Conservation (phyloP, 1,140 invertebrate genomes). For the Micrasema minimum region DNA sequence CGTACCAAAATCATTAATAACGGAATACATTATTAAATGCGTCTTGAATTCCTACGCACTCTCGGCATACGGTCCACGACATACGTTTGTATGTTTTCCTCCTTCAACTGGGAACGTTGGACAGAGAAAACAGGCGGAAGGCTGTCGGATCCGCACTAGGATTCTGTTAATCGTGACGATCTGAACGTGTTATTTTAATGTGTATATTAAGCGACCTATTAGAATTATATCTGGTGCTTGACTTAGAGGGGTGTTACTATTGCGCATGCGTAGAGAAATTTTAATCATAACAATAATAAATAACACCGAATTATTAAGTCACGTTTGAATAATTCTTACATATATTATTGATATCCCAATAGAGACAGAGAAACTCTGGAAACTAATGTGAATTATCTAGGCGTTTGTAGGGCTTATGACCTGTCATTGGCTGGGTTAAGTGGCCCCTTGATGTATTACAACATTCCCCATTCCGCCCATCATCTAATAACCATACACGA, state of each 20-base stretch:
- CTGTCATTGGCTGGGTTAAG: no score
- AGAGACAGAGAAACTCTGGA: no score
- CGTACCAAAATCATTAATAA: conserved; percentile 54
- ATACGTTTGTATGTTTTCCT: background rate
- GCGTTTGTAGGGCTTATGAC: no score
- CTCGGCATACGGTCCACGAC: background rate
- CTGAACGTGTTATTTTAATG: conserved; percentile 43
- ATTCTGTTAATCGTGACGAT: conserved; percentile 17
- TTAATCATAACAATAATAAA: no score
- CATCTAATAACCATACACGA: no score
- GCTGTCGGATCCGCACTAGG: conserved; percentile 30
- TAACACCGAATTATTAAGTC: no score
- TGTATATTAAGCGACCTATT: conserved; percentile 42
- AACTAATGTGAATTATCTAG: no score
- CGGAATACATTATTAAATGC: conserved; percentile 44
- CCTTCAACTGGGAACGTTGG: background rate
- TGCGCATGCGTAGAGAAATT: conserved; percentile 5
- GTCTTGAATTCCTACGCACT: conserved; percentile 44
- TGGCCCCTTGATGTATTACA: no score
- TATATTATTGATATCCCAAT: no score
- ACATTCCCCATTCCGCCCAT: no score
- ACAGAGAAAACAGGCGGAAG: conserved; percentile 3
- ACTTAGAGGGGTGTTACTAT: conserved; percentile 4
- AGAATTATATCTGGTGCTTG: conserved; percentile 38
- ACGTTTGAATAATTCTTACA: no score